Conservation (phyloP, 2,797 vertebrate genomes). For the Erithacus rubecula region DNA sequence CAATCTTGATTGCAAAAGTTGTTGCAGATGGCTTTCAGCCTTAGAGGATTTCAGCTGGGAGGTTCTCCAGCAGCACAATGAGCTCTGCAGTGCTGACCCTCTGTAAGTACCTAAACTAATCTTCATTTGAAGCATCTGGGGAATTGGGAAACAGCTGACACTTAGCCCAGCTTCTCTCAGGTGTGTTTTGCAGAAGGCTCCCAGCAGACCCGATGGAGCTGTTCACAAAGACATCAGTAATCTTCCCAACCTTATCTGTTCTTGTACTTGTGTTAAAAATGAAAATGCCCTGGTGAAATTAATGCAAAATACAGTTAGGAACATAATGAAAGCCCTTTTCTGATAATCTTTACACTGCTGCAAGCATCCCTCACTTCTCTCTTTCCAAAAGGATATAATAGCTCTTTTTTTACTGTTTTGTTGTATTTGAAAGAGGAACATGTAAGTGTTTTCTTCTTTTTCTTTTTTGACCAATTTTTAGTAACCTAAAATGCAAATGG, state of each 20-base stretch:
- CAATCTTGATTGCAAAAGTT: neutral
- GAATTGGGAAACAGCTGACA: neutral
- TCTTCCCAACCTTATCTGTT: constrained; percentile 8
- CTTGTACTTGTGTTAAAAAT: constrained; percentile 20
- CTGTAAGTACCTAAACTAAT: constrained; percentile 2
- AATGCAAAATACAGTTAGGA: constrained; percentile 30
- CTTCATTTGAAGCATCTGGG: neutral
- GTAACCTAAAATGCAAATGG: constrained; percentile 41
- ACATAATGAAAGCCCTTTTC: constrained; percentile 4
- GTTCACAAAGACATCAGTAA: neutral
- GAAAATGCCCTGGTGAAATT: constrained; percentile 8
- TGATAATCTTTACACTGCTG: neutral
- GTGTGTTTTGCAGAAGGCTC: neutral
- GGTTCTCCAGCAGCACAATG: neutral
- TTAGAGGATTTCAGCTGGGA: constrained; percentile 7
- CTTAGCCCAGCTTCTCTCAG: neutral
- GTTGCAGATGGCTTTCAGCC: constrained; percentile 21
- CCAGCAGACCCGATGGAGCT: neutral
- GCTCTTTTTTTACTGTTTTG: neutral
- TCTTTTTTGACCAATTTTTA: neutral
- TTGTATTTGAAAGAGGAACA: neutral
- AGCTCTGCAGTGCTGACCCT: constrained; percentile 1
- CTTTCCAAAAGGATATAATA: neutral
- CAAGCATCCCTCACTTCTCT: neutral
- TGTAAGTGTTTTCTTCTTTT: neutral